Conservation (phyloP, 2,888 invertebrate species). For the Agrypnus murinus region DNA sequence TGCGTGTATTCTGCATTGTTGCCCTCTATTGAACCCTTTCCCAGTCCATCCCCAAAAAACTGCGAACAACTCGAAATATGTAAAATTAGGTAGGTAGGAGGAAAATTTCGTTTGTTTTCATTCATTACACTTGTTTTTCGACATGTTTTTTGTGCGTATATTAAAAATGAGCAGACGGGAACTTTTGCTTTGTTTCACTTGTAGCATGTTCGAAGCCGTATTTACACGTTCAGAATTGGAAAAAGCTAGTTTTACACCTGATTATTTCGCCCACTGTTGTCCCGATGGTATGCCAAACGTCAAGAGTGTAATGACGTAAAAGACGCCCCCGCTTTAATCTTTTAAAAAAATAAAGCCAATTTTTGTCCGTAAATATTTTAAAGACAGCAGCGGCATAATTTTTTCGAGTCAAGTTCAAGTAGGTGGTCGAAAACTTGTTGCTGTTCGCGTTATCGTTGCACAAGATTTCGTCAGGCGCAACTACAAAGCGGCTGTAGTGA, state of each 20-base stretch:
- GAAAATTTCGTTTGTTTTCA: constrained; percentile 29
- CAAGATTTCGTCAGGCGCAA: background rate
- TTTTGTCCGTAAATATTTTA: constrained; percentile 47
- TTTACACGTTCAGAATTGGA: constrained; percentile 41
- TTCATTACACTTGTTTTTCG: constrained; percentile 22
- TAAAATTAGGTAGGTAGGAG: constrained; percentile 31
- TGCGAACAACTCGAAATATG: constrained; percentile 25
- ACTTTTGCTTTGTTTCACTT: constrained; percentile 32
- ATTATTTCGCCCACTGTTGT: constrained; percentile 55
- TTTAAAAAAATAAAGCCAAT: constrained; percentile 52
- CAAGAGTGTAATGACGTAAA: constrained; percentile 60
- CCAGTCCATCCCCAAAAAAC: background rate
- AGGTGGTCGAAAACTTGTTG: constrained; percentile 45
- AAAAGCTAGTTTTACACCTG: constrained; percentile 55
- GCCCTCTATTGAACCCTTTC: constrained; percentile 2
- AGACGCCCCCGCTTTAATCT: constrained; percentile 60
- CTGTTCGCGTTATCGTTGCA: constrained; percentile 25
- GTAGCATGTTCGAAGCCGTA: constrained; percentile 14
- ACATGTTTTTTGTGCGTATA: constrained; percentile 26
- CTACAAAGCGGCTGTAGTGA: background rate
- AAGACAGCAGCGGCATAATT: constrained; percentile 15
- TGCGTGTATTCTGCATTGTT: constrained; percentile 29
- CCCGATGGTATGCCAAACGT: constrained; percentile 61
- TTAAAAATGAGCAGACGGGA: background rate
- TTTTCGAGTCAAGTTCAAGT: constrained; percentile 49